Percentiles rank a stretch among this genome's conserved stretches.
Evolutionary conservation across 92 coral and sea anemone species (phyloP).

Genomic region (Siderastrea siderea): DNA sequence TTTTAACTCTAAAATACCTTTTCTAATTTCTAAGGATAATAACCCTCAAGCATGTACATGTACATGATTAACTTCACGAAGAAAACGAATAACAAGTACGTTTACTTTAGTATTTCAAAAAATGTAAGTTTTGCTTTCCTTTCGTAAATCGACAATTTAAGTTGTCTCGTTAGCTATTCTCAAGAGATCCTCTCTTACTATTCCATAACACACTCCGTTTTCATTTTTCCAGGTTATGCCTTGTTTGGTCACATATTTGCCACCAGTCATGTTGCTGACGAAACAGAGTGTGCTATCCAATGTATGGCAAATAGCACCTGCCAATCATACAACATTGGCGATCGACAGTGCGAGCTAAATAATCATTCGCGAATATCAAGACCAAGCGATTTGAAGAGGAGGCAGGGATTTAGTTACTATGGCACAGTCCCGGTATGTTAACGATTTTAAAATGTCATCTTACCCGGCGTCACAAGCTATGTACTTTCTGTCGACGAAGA

Average conservation of each 20-base stretch:
- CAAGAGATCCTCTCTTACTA: no score
- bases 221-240: not conserved
- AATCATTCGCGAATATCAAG: not conserved
- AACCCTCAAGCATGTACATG: no score
- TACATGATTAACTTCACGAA: no score
- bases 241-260: not conserved
- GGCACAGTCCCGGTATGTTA: not conserved
- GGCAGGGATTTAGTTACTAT: conserved; percentile 6
- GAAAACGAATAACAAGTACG: no score
- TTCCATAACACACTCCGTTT: not conserved
- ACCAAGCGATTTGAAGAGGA: not conserved
- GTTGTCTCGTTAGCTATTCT: not conserved
- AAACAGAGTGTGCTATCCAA: not conserved
- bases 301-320: conserved; percentile 26
- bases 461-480: no score
- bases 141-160: not conserved
- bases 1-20: no score
- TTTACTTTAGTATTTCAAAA: no score
- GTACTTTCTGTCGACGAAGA: not conserved
- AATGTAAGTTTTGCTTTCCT: no score
- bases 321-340: conserved; percentile 25
- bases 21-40: no score
- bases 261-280: not conserved
- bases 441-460: not conserved
- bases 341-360: not conserved